Evolutionary conservation across 2,888 invertebrate genomes (phyloP).

Genomic region (Busseola fusca): DNA sequence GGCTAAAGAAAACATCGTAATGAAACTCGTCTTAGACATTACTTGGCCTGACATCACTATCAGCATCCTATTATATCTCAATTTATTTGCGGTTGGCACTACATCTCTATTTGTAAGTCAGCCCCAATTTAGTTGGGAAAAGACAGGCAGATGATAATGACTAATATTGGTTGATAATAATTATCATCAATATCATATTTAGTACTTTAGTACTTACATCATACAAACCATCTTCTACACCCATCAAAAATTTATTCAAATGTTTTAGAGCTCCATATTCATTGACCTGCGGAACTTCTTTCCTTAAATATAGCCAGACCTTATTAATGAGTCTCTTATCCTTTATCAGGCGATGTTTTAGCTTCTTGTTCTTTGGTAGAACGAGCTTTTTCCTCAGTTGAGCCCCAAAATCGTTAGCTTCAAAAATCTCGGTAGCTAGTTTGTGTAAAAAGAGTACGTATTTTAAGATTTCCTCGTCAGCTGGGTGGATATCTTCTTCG

Average conservation of each 20-base stretch:
- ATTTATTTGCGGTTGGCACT: neutral
- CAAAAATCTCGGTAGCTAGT: constrained; percentile 47
- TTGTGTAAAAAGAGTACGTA: constrained; percentile 69
- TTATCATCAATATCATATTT: neutral
- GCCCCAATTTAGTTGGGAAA: neutral
- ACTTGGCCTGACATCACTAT: neutral
- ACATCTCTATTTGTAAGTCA: neutral
- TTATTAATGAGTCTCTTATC: constrained; percentile 53
- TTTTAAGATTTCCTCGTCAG: constrained; percentile 74
- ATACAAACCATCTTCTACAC: constrained; percentile 65
- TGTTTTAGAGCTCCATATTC: constrained; percentile 39
- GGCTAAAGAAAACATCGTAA: neutral
- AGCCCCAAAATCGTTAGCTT: constrained; percentile 2
- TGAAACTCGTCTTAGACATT: neutral
- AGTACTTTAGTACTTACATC: constrained; percentile 79
- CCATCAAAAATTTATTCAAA: constrained; percentile 63
- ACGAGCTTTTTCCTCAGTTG: constrained; percentile 25
- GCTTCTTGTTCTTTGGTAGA: constrained; percentile 56
- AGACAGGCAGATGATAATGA: neutral
- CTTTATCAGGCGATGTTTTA: constrained; percentile 36
- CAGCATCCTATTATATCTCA: neutral
- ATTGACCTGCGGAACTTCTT: constrained; percentile 4
- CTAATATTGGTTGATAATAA: too few relatives aligned
- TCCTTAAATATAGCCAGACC: constrained; percentile 58
- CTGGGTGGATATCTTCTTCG: constrained; percentile 61